These are phyloP conservation scores for Meandrusa payeni DNA, from an alignment of 2,888 invertebrate genomes.

Conservation along the genomic window DNA sequence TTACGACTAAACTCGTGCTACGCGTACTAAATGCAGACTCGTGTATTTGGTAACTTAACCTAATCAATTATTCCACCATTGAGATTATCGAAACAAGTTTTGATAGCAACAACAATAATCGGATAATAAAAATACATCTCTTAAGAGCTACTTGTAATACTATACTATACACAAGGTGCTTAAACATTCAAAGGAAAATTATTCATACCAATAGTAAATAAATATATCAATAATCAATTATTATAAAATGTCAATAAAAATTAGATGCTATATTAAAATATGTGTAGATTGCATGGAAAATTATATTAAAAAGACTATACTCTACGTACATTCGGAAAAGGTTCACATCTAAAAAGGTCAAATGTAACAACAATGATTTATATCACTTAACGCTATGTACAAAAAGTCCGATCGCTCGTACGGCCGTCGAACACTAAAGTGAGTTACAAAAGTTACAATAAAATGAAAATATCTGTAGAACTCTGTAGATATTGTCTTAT, in stretches of 20 bases:
- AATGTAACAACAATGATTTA: slow-evolving; percentile 66
- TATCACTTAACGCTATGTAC: slow-evolving; percentile 60
- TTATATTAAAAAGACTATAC: slow-evolving; percentile 42
- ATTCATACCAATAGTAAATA: slow-evolving; percentile 35
- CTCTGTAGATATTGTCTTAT: slow-evolving; percentile 63
- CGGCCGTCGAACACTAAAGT: slow-evolving; percentile 35
- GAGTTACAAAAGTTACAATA: slow-evolving; percentile 51
- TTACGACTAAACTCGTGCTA: slow-evolving; percentile 44
- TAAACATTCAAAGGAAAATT: slow-evolving; percentile 7
- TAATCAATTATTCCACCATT: slow-evolving; percentile 45
- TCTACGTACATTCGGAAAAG: slow-evolving; percentile 51
- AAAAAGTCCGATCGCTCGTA: slow-evolving; percentile 41
- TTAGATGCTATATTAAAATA: slow-evolving; percentile 42
- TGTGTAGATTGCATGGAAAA: slow-evolving; percentile 50
- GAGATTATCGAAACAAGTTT: slow-evolving; percentile 45
- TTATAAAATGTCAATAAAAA: slow-evolving; percentile 38
- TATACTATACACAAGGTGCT: background rate
- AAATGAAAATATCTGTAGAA: slow-evolving; percentile 47
- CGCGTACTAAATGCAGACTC: slow-evolving; percentile 68
- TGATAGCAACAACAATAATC: slow-evolving; percentile 22
- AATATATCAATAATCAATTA: slow-evolving; percentile 34
- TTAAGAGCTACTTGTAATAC: background rate
- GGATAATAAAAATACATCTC: slow-evolving; percentile 5
- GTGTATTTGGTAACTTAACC: slow-evolving; percentile 65
- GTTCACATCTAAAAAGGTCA: slow-evolving; percentile 67